phyloP scores from a whole-genome alignment of 2,113 vertebrate species.

The Ochotona curzoniae region DNA sequence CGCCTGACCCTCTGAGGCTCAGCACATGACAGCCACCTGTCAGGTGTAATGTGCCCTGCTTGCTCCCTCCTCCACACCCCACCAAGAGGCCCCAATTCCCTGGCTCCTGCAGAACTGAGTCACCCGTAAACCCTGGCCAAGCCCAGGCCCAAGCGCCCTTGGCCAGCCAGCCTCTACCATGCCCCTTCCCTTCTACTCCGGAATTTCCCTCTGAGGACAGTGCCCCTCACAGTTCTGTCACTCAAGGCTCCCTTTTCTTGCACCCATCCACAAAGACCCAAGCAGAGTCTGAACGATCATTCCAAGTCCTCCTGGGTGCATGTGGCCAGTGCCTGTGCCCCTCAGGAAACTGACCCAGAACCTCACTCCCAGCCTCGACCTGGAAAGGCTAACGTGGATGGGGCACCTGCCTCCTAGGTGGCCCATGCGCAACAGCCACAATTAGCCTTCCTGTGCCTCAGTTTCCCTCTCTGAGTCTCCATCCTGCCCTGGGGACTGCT shows the following conservation, averaged over 20 bases:
- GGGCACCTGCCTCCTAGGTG: neutral
- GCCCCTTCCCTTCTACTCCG: neutral
- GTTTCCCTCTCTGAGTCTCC: neutral
- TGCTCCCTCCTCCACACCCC: neutral
- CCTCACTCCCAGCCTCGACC: neutral
- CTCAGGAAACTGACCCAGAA: neutral
- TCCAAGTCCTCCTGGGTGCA: neutral
- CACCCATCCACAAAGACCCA: constrained; percentile 12
- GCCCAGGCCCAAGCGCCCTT: neutral
- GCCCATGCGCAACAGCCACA: neutral
- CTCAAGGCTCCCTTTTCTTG: neutral
- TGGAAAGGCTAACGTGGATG: neutral
- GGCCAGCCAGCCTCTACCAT: constrained; percentile 10
- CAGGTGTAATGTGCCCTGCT: neutral
- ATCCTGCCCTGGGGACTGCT: neutral
- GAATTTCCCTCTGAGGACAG: neutral
- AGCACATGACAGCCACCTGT: neutral
- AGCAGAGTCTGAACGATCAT: neutral
- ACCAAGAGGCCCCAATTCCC: neutral
- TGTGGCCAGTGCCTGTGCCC: neutral
- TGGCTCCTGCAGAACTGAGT: neutral
- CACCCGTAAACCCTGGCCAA: constrained; percentile 3
- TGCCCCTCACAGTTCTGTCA: neutral
- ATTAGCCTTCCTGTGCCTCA: neutral
- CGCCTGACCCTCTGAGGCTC: neutral